Conservation (phyloP, 2,888 invertebrate genomes). For the Hofmannophila pseudospretella region DNA sequence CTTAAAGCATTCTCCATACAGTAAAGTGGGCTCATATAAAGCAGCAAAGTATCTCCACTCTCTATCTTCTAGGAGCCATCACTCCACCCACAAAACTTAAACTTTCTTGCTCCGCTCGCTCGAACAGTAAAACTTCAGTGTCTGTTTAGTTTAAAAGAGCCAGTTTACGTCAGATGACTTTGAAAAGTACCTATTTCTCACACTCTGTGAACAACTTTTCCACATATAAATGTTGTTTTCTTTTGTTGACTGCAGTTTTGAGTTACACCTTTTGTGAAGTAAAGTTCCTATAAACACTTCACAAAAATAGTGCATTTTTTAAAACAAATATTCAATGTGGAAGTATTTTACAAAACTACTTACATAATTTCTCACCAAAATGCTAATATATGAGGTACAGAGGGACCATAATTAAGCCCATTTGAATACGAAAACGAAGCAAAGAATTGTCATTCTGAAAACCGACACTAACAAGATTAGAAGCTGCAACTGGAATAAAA, state of each 20-base stretch:
- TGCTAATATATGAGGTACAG: no score
- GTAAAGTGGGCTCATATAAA: neutral
- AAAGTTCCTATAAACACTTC: neutral
- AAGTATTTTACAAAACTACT: no score
- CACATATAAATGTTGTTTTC: conserved; percentile 35
- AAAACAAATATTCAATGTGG: no score
- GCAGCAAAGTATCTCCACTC: conserved; percentile 3
- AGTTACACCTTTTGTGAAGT: neutral
- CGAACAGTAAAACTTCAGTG: conserved; percentile 44
- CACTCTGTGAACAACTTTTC: conserved; percentile 16
- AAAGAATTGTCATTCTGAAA: neutral
- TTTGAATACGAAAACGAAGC: neutral
- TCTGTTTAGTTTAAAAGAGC: conserved; percentile 59
- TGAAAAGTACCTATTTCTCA: conserved; percentile 50
- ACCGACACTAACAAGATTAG: conserved; percentile 4
- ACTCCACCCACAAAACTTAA: conserved; percentile 30
- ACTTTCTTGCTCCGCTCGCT: conserved; percentile 37
- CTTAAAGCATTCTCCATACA: neutral
- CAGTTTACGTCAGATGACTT: conserved; percentile 56
- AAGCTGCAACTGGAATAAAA: conserved; percentile 4
- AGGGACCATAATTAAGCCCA: no score
- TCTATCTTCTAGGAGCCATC: conserved; percentile 18
- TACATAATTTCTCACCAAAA: no score
- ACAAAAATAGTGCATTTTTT: neutral
- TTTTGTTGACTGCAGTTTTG: conserved; percentile 6